Percentiles rank a stretch among this genome's conserved stretches.
Evolutionary conservation across 2,888 invertebrate species (phyloP).

Genomic region (Ornithoptera priamus): DNA sequence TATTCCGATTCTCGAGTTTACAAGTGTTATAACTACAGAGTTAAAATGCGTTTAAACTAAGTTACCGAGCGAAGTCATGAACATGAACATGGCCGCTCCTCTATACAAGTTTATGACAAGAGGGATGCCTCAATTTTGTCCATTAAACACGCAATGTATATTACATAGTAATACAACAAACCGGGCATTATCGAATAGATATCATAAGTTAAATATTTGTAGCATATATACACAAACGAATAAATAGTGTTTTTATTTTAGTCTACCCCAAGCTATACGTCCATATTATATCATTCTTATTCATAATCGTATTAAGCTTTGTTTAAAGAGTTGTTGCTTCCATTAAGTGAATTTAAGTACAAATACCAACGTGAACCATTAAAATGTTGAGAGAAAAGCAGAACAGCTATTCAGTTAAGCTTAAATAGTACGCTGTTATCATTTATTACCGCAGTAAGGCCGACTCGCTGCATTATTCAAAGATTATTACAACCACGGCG

Average conservation of each 20-base stretch:
- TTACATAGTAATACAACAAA: neutral
- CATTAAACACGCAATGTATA: constrained; percentile 17
- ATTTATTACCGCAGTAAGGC: constrained; percentile 6
- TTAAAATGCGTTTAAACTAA: neutral
- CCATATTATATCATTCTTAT: too few relatives aligned
- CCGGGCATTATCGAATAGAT: neutral
- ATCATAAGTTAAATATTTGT: too few relatives aligned
- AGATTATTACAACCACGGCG: constrained; percentile 14
- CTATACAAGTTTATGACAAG: neutral
- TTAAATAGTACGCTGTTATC: neutral
- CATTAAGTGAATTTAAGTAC: too few relatives aligned
- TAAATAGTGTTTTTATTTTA: too few relatives aligned
- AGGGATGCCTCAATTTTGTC: constrained; percentile 3
- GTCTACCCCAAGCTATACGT: too few relatives aligned
- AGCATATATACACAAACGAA: neutral
- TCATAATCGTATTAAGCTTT: too few relatives aligned
- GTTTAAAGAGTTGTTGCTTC: neutral
- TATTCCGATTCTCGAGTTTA: too few relatives aligned
- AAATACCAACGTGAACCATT: too few relatives aligned
- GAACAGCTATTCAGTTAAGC: too few relatives aligned
- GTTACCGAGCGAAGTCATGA: neutral
- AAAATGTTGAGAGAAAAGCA: too few relatives aligned
- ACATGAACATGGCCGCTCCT: neutral
- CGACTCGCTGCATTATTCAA: constrained; percentile 14
- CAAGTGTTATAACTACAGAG: neutral